Base-by-base conservation (phyloP, 2,113 vertebrate genomes). In the Thymallus thymallus region DNA sequence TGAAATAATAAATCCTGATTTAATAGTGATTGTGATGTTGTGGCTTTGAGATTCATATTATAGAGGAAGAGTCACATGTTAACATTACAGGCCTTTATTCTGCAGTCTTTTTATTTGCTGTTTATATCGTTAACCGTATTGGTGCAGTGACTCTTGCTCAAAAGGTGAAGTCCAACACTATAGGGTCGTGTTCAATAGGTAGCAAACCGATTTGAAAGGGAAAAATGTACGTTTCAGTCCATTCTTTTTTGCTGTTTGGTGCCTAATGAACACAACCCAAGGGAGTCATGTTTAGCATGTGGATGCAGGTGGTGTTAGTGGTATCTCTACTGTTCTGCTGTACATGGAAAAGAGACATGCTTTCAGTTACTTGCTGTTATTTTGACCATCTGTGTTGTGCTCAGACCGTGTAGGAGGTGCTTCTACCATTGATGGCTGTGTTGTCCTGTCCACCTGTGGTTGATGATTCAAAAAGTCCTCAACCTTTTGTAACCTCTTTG, bases 401-500 rank as follows among this genome's bases (percentile, higher is more conserved):
- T 16, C 56, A 22, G 56, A 23, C 80, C 1, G 16, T 22, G 63
- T 79, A 48, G n/a, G n/a, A n/a, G 58, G 68, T 75, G 69, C 75
- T 65, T 80, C 74, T 51, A 71, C 74, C 72, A 45, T 75, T 73
- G 77, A 74, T 75, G 69, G 48, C 76, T 76, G 32, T 74, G 41
- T 64, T 63, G 16, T 73, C 30, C 46, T 83, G 84, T 86, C 81
- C 76, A 78, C 78, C 80, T 80, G 79, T 86, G 81, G 72, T 83
- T 85, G 74, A 48, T 32, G 72, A 88, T 82, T 83, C 24, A 26
- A 64, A n/a, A 85, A 84, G 76, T 87, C 76, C 84, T 79, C 61
- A 71, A 55, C 46, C 73, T 91, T 92, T 91, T 90, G 85, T 91
- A 88, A 87, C 80, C 70, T 78, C 82, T 90, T 92, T 87, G 85